Evolutionary conservation across 1,140 invertebrate species (phyloP), one percentile per base, ranked within the genome.

Genomic region (Rhyzopertha dominica): DNA sequence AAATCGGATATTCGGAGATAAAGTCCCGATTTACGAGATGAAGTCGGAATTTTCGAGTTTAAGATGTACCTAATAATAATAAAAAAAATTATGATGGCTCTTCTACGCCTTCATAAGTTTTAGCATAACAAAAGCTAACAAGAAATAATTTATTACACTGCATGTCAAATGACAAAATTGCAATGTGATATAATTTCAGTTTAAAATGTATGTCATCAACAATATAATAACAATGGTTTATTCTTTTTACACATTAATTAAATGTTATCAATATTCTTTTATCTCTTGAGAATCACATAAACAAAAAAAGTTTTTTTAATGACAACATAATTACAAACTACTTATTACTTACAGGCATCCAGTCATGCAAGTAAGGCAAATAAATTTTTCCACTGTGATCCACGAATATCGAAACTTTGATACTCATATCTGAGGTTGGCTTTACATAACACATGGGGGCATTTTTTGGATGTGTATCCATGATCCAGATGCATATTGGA

Each of bases 371-470:
- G 75, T 96, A 99, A 5, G 95, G 95, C 47, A 99, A 73, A 70
- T 96, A 98, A 43, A 99, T 84, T 72, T 94, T 93, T 17, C 96
- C 96, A 73, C 85, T 95, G 50, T 87, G 82, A 70, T 98, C 95
- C 5, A 99, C 94, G 73, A 85, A 91, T 65, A 85, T 83, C 12
- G 93, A 96, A 13, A 86, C 81, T 75, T 95, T 96, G 45, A 99
- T 95, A 39, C 82, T 79, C 96, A 99, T 99, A 48, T 90, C 89
- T 38, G 79, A 45, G 4, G 96, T 99, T 25, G 97, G 97, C 69
- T 84, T 90, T 0, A 99, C 96, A 70, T 88, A 99, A 63, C 94
- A 96, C 67, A 98, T 87, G n/a, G 97, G 97, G 13, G 94, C 89
- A 72, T 95, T 89, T 62, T 90, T 82, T 1, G 97, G 97, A 78